A percentile compares a stretch with the other conserved stretches of the same genome.
Conservation (phyloP, 2,888 invertebrate genomes). For the Epirrita christyi region DNA sequence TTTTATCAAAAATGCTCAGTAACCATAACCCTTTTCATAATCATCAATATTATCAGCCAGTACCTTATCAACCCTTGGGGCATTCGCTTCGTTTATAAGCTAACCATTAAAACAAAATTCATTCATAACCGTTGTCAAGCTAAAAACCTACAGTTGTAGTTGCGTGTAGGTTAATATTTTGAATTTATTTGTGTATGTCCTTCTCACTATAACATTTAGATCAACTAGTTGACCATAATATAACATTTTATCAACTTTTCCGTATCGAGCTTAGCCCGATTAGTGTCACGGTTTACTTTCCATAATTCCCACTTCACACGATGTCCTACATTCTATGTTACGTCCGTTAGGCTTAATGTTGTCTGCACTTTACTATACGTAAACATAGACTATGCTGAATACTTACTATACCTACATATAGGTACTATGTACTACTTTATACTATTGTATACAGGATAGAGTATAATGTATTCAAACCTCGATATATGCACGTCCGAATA, state of each 20-base stretch:
- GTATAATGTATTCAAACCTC: slow-evolving; percentile 30
- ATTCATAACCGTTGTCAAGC: too few relatives aligned
- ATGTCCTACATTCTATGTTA: slow-evolving; percentile 22
- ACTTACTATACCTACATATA: neutral
- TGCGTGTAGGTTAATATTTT: neutral
- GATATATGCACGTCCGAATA: slow-evolving; percentile 20
- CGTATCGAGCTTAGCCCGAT: slow-evolving; percentile 25
- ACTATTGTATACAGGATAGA: too few relatives aligned
- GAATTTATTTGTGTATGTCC: neutral
- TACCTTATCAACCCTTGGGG: too few relatives aligned
- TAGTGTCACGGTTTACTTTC: slow-evolving; percentile 31
- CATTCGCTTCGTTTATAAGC: too few relatives aligned
- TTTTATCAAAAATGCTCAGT: too few relatives aligned
- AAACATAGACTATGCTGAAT: neutral
- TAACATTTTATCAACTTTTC: slow-evolving; percentile 18
- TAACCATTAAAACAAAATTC: too few relatives aligned
- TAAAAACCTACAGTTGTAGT: too few relatives aligned
- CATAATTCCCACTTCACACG: slow-evolving; percentile 28
- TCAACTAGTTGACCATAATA: slow-evolving; percentile 9
- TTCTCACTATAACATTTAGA: neutral
- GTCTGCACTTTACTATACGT: slow-evolving; percentile 12
- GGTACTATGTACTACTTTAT: too few relatives aligned
- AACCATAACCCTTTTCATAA: too few relatives aligned
- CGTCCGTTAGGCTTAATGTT: slow-evolving; percentile 28
- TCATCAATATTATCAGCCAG: too few relatives aligned